Evolutionary conservation across 2,888 invertebrate genomes (phyloP).

Genomic region (Frankliniella intonsa): DNA sequence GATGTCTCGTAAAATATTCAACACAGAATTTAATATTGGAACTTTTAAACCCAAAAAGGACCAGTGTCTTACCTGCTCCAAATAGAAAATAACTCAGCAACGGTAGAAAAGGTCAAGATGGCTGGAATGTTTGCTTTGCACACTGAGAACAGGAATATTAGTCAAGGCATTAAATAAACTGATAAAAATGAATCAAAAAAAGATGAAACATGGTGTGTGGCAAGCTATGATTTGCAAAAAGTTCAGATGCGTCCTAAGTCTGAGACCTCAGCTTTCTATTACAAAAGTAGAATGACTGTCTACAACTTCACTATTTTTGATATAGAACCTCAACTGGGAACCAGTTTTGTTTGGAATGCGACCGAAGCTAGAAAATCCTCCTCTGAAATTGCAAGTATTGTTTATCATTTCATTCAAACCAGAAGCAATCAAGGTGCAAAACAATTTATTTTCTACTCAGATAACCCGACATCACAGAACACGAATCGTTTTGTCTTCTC

Average conservation of each 20-base stretch:
- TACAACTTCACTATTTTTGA: constrained; percentile 9
- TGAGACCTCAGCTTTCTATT: not conserved
- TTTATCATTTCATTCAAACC: constrained; percentile 13
- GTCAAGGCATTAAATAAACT: not conserved
- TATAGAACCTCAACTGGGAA: not conserved
- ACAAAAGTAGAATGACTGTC: not conserved
- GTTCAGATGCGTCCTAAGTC: not conserved
- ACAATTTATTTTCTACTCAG: not conserved
- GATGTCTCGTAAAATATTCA: not conserved
- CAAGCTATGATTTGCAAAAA: not conserved
- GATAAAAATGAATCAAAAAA: not conserved
- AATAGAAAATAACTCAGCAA: not conserved
- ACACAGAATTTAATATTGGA: not conserved
- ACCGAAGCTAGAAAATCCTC: not conserved
- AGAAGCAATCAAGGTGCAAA: not conserved
- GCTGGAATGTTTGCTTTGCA: not conserved
- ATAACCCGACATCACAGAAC: not conserved
- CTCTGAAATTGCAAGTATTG: not conserved
- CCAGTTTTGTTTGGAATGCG: not conserved
- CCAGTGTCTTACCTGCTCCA: not conserved
- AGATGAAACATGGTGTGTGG: constrained; percentile 1
- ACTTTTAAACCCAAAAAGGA: not conserved
- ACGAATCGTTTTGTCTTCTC: not conserved
- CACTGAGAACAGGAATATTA: not conserved
- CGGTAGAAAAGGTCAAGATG: not conserved